Conservation (phyloP, 2,113 vertebrate genomes). For the Macroglossus sobrinus region DNA sequence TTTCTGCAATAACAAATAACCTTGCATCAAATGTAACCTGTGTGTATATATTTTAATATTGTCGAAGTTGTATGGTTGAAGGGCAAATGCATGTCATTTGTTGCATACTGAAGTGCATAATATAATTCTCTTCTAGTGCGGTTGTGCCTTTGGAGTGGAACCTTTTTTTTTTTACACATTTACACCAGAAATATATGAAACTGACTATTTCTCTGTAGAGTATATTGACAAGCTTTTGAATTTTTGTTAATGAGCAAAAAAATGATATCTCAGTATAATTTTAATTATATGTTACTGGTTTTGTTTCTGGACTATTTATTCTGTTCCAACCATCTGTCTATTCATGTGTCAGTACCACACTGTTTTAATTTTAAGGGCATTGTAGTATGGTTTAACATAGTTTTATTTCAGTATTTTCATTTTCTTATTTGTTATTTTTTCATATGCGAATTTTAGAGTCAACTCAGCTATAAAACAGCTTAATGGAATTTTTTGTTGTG, state of each 20-base stretch:
- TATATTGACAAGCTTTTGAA: neutral
- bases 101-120: neutral
- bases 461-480: neutral
- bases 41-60: neutral
- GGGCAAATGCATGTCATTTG: neutral
- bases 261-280: neutral
- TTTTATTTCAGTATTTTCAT: neutral
- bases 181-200: neutral
- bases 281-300: too few relatives aligned
- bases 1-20: neutral
- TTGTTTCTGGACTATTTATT: neutral
- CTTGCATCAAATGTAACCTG: neutral
- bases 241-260: neutral
- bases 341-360: neutral
- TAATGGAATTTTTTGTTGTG: slow-evolving; percentile 34
- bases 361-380: neutral
- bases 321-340: neutral
- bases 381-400: neutral
- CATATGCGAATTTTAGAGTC: neutral
- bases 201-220: neutral
- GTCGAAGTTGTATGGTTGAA: neutral
- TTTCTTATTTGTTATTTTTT: neutral
- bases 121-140: neutral
- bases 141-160: neutral
- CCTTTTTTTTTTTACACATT: neutral